phyloP scores from a whole-genome alignment of 2,797 vertebrate genomes.

The Nannoperca australis region DNA sequence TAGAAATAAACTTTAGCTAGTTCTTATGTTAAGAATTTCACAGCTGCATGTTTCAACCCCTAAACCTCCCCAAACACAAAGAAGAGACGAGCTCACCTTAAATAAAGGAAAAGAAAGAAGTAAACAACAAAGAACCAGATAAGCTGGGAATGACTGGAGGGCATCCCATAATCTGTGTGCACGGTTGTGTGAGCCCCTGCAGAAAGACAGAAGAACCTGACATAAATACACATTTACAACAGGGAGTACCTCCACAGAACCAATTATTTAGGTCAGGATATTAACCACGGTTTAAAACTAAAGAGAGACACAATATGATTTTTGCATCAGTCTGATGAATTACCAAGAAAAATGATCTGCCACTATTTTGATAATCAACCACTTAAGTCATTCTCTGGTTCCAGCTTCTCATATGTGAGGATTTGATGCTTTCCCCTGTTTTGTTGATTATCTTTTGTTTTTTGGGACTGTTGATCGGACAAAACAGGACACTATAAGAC shows the following conservation, averaged over 20 bases:
- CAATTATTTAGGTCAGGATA: neutral
- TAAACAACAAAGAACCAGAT: constrained; percentile 99
- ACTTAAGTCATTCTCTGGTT: too few species aligned
- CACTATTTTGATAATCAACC: too few species aligned
- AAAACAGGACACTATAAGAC: neutral
- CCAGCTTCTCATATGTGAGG: neutral
- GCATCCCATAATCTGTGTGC: constrained; percentile 96
- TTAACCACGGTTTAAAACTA: neutral
- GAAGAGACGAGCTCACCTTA: constrained; percentile 89
- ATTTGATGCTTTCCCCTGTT: too few species aligned
- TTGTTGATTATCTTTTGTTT: neutral
- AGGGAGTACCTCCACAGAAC: neutral
- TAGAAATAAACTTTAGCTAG: neutral
- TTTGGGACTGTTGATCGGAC: neutral
- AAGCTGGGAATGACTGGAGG: constrained; percentile 97
- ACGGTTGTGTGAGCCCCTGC: constrained; percentile 90
- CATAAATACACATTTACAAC: constrained; percentile 29
- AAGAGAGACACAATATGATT: neutral
- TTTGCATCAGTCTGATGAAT: neutral
- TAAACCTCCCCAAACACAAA: neutral
- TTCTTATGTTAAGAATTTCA: neutral
- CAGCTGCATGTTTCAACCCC: neutral
- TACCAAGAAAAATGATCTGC: neutral
- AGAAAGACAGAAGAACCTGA: constrained; percentile 47
- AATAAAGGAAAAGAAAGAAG: constrained; percentile 99